Evolutionary conservation across 2,113 vertebrate species (phyloP), one percentile per base, ranked within the genome.

Genomic region (Oreotrochilus melanogaster): DNA sequence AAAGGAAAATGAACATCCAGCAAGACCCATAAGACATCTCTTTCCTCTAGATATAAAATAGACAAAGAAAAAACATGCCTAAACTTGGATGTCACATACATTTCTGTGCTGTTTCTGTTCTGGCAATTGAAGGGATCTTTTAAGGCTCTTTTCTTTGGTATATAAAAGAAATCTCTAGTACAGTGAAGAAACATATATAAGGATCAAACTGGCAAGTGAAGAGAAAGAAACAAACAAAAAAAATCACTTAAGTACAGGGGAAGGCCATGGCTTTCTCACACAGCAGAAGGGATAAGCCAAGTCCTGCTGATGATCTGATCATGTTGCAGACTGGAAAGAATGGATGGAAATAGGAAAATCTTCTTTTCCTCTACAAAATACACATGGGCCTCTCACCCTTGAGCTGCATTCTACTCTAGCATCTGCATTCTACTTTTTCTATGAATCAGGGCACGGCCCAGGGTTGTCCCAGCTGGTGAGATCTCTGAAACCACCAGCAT

Each of bases 81-180:
- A 53, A 84, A 94, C 82, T 56, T 88, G 95, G 97, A 95, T 93
- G 91, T 88, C 92, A 94, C 2, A 2, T 93, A 72, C 53, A 47
- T 95, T 88, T 95, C 64, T 75, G 47, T 69, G 78, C 90, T 76
- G 18, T 75, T 95, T 73, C 67, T 82, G 81, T 83, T 92, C 51
- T 95, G 90, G 92, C 83, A 94, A 96, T 94, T 95, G 73, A 84
- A 95, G 43, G 16, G 66, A 69, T 53, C 92, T 85, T 96, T 88
- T 78, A 93, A 93, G 48, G 30, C 28, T 78, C 30, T 78, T 78
- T 76, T 72, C 70, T 90, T 94, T 91, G 72, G 82, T 83, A 65
- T 7, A 78, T 71, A 33, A 93, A 92, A 93, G 47, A 54, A 90
- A 71, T 43, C 35, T 83, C 81, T 70, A 78, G 31, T 66, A 53